Base-by-base conservation (phyloP, 2,113 vertebrate species). In the Psittacula cyanocephala region DNA sequence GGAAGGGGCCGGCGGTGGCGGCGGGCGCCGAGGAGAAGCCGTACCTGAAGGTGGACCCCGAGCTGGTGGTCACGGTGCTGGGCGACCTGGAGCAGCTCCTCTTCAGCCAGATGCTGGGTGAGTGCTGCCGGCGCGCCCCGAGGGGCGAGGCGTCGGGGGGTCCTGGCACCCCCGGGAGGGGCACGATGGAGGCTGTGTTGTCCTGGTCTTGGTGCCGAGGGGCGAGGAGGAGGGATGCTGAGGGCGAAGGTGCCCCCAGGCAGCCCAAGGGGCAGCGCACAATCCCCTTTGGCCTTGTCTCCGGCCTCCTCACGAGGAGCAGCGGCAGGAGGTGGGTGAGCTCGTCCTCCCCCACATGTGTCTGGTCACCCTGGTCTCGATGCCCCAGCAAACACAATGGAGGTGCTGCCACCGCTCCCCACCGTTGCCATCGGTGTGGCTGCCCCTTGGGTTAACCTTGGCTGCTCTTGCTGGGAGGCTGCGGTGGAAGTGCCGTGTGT, bases 1-100 rank as follows among this genome's bases (percentile, higher is more conserved):
- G 98, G 96, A 99, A 99, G 95, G 97, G 88, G 91, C 94, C 91
- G 92, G 97, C 91, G 75, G 97, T 77, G 91, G 96, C 83, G 94
- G 85, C 98, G 89, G 97, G 91, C 96, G 46, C 88, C 25, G 98
- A 98, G n/a, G 98, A 99, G 81, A 99, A 99, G 89, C 96, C 98
- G 82, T 99, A 99, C 95, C 98, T 99, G 84, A 99, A 99, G 97
- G 99, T 99, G 98, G 99, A 99, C 84, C 99, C 99, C 19, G 99
- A 99, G 97, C 98, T 99, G 60, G 99, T 99, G 96, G 99, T 99
- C 95, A 99, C 99, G 1, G 99, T 99, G 89, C 98, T 99, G 96
- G 99, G 99, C 4, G 99, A 99, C 97, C 97, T 99, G 96, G 99
- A 99, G 96, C 99, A 99, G 98, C 98, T 99, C 37, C 99, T 99